Conservation (phyloP, 2,888 invertebrate species). For the Thereva unica region DNA sequence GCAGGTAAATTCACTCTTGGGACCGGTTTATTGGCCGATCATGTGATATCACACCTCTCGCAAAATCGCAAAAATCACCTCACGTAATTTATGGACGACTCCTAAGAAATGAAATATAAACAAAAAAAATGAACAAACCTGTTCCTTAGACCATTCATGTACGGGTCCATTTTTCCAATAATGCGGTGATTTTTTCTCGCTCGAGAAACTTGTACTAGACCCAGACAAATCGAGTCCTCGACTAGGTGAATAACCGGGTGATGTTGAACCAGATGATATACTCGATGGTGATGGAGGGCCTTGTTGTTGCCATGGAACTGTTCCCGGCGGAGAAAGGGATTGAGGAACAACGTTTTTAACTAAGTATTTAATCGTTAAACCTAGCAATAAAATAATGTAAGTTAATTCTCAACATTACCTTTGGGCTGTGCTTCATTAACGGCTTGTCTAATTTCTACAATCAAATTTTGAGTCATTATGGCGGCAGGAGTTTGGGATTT, state of each 20-base stretch:
- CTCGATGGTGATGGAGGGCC: constrained; percentile 69
- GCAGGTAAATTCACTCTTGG: too few species aligned
- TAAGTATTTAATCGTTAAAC: constrained; percentile 46
- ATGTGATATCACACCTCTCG: too few species aligned
- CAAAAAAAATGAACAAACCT: constrained; percentile 59
- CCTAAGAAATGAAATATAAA: constrained; percentile 15
- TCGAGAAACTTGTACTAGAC: constrained; percentile 67
- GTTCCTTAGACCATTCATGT: constrained; percentile 77
- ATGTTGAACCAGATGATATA: constrained; percentile 66
- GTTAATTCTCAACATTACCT: constrained; percentile 62
- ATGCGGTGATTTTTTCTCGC: constrained; percentile 66
- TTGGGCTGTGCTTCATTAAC: constrained; percentile 86
- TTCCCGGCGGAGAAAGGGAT: constrained; percentile 66
- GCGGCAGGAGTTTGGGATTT: constrained; percentile 65
- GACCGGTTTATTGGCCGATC: too few species aligned
- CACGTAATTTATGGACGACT: too few species aligned
- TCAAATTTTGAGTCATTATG: constrained; percentile 77
- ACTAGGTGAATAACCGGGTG: constrained; percentile 61
- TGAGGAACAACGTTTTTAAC: constrained; percentile 70
- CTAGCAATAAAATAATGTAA: constrained; percentile 6
- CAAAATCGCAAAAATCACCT: too few species aligned
- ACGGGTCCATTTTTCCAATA: constrained; percentile 74
- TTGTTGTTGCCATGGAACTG: constrained; percentile 67
- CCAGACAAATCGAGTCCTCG: constrained; percentile 62
- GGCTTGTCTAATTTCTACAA: constrained; percentile 86